Base-by-base conservation (phyloP, 2,113 vertebrate genomes). In the Coptodon rendalli region DNA sequence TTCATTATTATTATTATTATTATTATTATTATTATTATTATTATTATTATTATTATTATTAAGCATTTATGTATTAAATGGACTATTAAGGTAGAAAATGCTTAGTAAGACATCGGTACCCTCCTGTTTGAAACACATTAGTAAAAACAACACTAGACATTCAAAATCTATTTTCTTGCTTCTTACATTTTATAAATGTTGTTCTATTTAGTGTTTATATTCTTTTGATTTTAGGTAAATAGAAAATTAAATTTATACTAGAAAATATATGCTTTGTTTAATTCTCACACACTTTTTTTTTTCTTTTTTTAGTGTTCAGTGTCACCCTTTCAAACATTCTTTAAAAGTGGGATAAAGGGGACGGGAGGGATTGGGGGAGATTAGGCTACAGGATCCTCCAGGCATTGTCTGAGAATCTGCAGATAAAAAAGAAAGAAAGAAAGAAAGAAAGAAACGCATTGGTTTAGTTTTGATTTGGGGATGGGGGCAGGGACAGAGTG, bases 381-480 rank as follows among this genome's bases (percentile, higher is more conserved):
- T 99, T 99, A 99, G 97, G 97, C 95, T 90, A 96, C 87, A 95
- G 97, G 97, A 97, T 97, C 97, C 97, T 98, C 97, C 97, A 97
- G 98, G 97, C 96, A 97, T 97, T 98, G 97, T 98, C 97, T 97
- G 96, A 97, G 96, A 97, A 97, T 97, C 97, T 97, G 97, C 96
- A 98, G 97, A 98, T 98, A 97, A 93, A 97, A 93, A 92, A 96
- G 29, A 92, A 95, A 95, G 61, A 9, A 4, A 48, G 14, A 90
- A 92, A 96, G 56, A 97, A 93, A 96, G 95, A 92, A 92, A 95
- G 79, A 54, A 54, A 54, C 3, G 93, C 93, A 91, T 40, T 86
- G 87, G 92, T 91, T 93, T 87, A 87, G 92, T 87, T 93, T 86
- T 87, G 91, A 86, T 92, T 93, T 80, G 86, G 85, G 91, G 52